Evolutionary conservation across 2,113 vertebrate species (phyloP).

Genomic region (Okapia johnstoni): DNA sequence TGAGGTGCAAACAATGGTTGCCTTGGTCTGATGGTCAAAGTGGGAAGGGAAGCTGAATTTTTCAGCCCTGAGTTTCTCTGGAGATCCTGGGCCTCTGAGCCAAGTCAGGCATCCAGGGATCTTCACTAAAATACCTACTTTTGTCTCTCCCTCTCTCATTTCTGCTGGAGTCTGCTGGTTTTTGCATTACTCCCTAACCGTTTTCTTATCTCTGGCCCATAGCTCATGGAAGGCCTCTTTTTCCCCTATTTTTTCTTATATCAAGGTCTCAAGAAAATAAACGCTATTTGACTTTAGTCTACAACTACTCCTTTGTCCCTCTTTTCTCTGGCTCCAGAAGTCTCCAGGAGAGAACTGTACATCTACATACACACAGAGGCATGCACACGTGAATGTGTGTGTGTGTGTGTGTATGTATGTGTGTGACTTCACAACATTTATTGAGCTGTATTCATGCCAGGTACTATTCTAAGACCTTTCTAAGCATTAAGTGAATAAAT

Average conservation of each 20-base stretch:
- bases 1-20: slow-evolving; percentile 80
- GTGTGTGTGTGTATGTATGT: not conserved
- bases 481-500: not conserved
- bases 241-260: not conserved
- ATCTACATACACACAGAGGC: not conserved
- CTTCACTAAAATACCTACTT: not conserved
- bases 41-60: not conserved
- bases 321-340: not conserved
- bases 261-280: not conserved
- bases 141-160: not conserved
- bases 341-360: not conserved
- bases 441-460: not conserved
- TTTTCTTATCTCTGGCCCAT: not conserved
- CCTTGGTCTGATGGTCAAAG: slow-evolving; percentile 35
- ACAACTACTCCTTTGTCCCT: not conserved
- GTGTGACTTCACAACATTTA: not conserved
- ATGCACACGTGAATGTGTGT: too few species aligned
- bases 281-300: not conserved
- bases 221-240: not conserved
- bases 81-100: not conserved
- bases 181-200: not conserved
- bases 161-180: not conserved
- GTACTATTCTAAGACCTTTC: not conserved
- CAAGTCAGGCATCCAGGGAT: not conserved
- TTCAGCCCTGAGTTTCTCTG: not conserved